Evolutionary conservation across 2,888 invertebrate species (phyloP), one percentile per base, ranked within the genome.

Genomic region (Esperia sulphurella): DNA sequence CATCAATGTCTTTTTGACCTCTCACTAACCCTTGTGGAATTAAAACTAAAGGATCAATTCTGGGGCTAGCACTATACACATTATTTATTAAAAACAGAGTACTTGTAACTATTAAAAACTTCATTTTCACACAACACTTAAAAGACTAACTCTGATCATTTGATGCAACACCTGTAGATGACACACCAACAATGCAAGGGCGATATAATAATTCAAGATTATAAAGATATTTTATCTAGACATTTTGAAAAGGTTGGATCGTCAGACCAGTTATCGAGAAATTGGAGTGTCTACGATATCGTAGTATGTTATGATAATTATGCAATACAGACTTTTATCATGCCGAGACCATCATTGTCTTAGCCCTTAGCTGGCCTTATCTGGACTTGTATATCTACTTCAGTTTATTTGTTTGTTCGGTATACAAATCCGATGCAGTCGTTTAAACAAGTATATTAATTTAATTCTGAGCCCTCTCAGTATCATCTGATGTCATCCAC

Each of bases 41-140:
- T 3, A 83, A 55, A 9, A 89, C 88, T 31, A 89, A 60, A 0
- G 88, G 88, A 55, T 89, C 88, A 7, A 88, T 78, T 53, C 84
- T 78, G 7, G 68, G 53, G 52, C 77, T 55, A 31, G 58, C 63
- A 58, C 69, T 48, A 40, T 55, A 47, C 33, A 55, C 66, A 59
- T 54, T 59, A 47, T 50, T 56, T 8, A 65, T 51, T 33, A 61
- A 30, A 51, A 63, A 58, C 21, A 63, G 46, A 35, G 64, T 43
- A 43, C 54, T 59, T 50, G 73, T 48, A 51, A 67, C 43, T 50
- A 58, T 48, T 35, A 62, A 12, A 10, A 57, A 44, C 50, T 66
- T 65, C 75, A 75, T 76, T 54, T 53, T 61, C 4, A 10, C n/a
- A 35, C 35, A n/a, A 31, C 31, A 30, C 30, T 7, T 31, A 31